Percentiles rank a stretch among this genome's conserved stretches.
Evolutionary conservation across 1,140 invertebrate species (phyloP).

Genomic region (Heliconius eleuchia): DNA sequence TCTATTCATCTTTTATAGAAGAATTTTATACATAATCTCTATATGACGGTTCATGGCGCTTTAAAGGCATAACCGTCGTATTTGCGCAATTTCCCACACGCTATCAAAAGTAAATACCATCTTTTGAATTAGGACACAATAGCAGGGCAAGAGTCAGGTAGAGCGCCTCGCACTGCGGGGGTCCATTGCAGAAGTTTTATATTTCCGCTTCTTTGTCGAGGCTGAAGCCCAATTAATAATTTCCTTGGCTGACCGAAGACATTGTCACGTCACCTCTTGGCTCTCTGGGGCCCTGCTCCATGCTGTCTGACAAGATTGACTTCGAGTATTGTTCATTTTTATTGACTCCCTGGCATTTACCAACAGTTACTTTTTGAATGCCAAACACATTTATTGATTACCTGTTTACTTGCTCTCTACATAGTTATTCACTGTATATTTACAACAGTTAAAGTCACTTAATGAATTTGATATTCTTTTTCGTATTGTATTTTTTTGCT

Average conservation of each 20-base stretch:
- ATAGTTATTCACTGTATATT: slow-evolving; percentile 23
- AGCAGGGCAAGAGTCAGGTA: slow-evolving; percentile 79
- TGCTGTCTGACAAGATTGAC: slow-evolving; percentile 74
- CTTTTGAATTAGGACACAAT: slow-evolving; percentile 72
- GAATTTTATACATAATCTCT: slow-evolving; percentile 4
- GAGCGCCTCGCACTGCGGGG: slow-evolving; percentile 68
- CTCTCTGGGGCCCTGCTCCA: slow-evolving; percentile 48
- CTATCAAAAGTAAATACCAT: slow-evolving; percentile 69
- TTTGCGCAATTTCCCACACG: slow-evolving; percentile 78
- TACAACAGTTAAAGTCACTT: slow-evolving; percentile 3
- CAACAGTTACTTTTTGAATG: slow-evolving; percentile 51
- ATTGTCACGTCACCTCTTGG: slow-evolving; percentile 62
- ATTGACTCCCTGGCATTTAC: slow-evolving; percentile 60
- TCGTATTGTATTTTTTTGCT: slow-evolving; percentile 4
- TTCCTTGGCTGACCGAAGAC: slow-evolving; percentile 75
- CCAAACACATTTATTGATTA: slow-evolving; percentile 52
- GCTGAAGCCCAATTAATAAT: slow-evolving; percentile 76
- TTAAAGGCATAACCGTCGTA: slow-evolving; percentile 52
- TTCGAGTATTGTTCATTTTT: slow-evolving; percentile 71
- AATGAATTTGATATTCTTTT: neutral
- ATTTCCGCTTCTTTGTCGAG: slow-evolving; percentile 79
- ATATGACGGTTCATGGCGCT: slow-evolving; percentile 51
- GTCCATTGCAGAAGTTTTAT: slow-evolving; percentile 75
- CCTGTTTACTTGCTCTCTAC: slow-evolving; percentile 23
- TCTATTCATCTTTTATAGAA: neutral